phyloP scores from a whole-genome alignment of 64 coral and sea anemone species.

The Exaiptasia diaphana region DNA sequence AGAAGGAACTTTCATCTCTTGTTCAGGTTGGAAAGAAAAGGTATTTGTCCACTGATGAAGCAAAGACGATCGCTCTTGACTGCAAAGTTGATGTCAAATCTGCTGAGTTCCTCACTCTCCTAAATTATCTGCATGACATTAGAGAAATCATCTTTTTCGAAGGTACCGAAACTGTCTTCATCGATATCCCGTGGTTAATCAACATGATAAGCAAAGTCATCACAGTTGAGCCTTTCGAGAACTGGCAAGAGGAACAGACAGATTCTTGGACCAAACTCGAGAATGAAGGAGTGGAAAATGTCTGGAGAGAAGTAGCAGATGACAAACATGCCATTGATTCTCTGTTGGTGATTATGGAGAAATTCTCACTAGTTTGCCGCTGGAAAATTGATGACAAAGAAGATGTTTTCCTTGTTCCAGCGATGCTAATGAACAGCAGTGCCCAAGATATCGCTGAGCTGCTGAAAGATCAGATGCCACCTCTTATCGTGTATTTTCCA shows the following conservation, averaged over 20 bases:
- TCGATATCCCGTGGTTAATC: constrained; percentile 58
- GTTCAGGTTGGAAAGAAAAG: neutral
- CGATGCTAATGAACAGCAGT: constrained; percentile 24
- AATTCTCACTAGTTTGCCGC: constrained; percentile 38
- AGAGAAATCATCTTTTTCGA: constrained; percentile 37
- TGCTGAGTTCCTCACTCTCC: neutral
- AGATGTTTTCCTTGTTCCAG: constrained; percentile 34
- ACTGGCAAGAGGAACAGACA: neutral
- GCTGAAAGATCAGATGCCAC: neutral
- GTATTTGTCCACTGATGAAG: neutral
- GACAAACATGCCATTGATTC: neutral
- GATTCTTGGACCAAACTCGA: constrained; percentile 36
- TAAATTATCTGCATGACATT: constrained; percentile 50
- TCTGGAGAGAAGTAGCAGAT: constrained; percentile 15
- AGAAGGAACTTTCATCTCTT: neutral
- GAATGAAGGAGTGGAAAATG: neutral
- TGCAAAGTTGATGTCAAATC: neutral
- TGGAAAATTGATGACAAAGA: neutral
- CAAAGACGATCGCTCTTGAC: constrained; percentile 4
- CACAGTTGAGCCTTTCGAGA: constrained; percentile 25
- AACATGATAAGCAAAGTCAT: constrained; percentile 53
- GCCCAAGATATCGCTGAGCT: neutral
- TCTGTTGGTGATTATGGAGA: constrained; percentile 57
- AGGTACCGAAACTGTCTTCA: constrained; percentile 12
- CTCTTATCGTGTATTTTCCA: neutral